These are phyloP conservation scores for Linhomoeus sp. DNA, from an alignment of 2,888 invertebrate genomes.

Conservation along the genomic window DNA sequence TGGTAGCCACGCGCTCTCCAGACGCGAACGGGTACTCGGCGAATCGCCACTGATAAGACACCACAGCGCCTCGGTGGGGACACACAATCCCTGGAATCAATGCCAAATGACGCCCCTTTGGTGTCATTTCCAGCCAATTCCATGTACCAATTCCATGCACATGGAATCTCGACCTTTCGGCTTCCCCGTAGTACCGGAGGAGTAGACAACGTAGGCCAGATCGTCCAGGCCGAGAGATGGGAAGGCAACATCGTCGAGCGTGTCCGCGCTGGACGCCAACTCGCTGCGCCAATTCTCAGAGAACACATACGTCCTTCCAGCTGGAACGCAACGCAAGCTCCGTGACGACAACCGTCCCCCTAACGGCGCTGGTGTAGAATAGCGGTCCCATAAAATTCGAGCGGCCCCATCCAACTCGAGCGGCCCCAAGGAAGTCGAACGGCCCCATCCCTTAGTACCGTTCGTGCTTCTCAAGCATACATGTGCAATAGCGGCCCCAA, in stretches of 20 bases:
- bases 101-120: not conserved
- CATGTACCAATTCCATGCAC: not conserved
- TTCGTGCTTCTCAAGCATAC: no score
- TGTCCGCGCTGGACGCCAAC: not conserved
- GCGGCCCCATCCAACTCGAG: no score
- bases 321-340: no score
- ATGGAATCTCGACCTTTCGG: slow-evolving; percentile 29
- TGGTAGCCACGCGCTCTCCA: slow-evolving; percentile 30
- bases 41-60: slow-evolving; percentile 30
- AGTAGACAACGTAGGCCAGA: slow-evolving; percentile 31
- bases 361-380: no score
- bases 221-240: slow-evolving; percentile 17
- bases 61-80: slow-evolving; percentile 31
- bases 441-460: no score
- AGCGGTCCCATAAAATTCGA: no score
- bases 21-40: slow-evolving; percentile 24
- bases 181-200: slow-evolving; percentile 32
- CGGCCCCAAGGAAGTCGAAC: no score
- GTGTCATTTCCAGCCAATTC: not conserved
- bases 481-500: no score
- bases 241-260: not conserved
- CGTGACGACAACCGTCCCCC: no score
- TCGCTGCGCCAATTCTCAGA: no score
- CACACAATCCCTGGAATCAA: slow-evolving; percentile 26
- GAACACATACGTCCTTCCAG: no score